A percentile compares a stretch with the other conserved stretches of the same genome.
These are phyloP conservation scores for Myotis brandtii DNA, from an alignment of 2,113 vertebrate genomes.

Conservation along the genomic window DNA sequence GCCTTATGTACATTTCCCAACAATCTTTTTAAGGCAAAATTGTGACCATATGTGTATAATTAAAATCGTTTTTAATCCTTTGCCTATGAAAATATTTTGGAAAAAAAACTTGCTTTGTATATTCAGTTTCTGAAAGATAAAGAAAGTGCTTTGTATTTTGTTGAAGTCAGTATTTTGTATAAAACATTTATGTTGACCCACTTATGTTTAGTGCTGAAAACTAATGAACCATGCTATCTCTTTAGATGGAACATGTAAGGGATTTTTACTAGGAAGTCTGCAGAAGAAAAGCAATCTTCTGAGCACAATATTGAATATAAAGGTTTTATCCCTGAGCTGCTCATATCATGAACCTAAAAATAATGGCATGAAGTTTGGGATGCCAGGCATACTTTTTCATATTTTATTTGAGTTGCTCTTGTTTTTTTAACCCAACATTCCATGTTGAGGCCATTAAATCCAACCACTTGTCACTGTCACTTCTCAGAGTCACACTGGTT, in stretches of 20 bases:
- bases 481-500: not conserved
- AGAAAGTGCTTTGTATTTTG: constrained; percentile 91
- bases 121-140: constrained; percentile 92
- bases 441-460: constrained; percentile 71
- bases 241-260: constrained; percentile 71
- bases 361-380: constrained; percentile 64
- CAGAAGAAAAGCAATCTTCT: constrained; percentile 72
- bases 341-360: constrained; percentile 71
- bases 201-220: constrained; percentile 77
- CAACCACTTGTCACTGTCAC: constrained; percentile 8
- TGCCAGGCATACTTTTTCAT: constrained; percentile 63
- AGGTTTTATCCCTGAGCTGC: constrained; percentile 77
- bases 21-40: constrained; percentile 98
- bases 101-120: constrained; percentile 90
- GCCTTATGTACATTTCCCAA: constrained; percentile 99
- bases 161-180: constrained; percentile 90
- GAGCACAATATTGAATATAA: constrained; percentile 71
- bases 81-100: constrained; percentile 93
- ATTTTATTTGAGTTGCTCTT: constrained; percentile 50
- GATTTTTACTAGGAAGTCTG: constrained; percentile 75
- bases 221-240: constrained; percentile 75
- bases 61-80: constrained; percentile 99
- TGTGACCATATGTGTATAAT: constrained; percentile 99
- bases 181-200: constrained; percentile 84
- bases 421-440: constrained; percentile 74